These are phyloP conservation scores for Ephialtes manifestator DNA, from an alignment of 2,888 invertebrate genomes.

Conservation along the genomic window DNA sequence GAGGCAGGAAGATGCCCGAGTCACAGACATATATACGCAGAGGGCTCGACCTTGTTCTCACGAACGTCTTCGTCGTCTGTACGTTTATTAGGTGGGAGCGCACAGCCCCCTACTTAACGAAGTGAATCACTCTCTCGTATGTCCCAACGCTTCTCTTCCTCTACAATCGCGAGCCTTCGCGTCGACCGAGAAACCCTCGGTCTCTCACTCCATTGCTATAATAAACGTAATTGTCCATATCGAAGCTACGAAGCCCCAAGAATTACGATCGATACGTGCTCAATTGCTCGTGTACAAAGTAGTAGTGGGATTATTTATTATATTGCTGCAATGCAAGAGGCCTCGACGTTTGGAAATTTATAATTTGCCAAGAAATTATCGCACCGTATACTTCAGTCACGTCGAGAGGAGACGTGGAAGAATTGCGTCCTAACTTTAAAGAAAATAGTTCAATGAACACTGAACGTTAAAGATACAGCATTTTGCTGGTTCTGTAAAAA, in stretches of 20 bases:
- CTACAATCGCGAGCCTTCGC: neutral
- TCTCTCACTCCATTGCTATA: conserved; percentile 5
- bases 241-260: conserved; percentile 24
- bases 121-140: conserved; percentile 62
- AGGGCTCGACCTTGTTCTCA: conserved; percentile 71
- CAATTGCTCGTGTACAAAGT: conserved; percentile 37
- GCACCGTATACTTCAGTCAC: neutral
- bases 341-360: neutral
- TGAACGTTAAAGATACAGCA: too few species aligned
- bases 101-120: conserved; percentile 62
- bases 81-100: conserved; percentile 63
- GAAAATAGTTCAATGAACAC: neutral
- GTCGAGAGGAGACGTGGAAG: neutral
- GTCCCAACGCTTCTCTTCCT: conserved; percentile 35
- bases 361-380: neutral
- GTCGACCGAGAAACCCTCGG: neutral
- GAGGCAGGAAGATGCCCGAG: conserved; percentile 63
- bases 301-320: conserved; percentile 17
- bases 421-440: neutral
- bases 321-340: neutral
- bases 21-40: conserved; percentile 43
- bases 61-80: conserved; percentile 64
- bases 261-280: conserved; percentile 58
- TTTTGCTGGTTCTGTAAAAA: too few species aligned
- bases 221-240: conserved; percentile 23